Evolutionary conservation across 2,797 vertebrate species (phyloP).

Genomic region (Rhinophrynus dorsalis): DNA sequence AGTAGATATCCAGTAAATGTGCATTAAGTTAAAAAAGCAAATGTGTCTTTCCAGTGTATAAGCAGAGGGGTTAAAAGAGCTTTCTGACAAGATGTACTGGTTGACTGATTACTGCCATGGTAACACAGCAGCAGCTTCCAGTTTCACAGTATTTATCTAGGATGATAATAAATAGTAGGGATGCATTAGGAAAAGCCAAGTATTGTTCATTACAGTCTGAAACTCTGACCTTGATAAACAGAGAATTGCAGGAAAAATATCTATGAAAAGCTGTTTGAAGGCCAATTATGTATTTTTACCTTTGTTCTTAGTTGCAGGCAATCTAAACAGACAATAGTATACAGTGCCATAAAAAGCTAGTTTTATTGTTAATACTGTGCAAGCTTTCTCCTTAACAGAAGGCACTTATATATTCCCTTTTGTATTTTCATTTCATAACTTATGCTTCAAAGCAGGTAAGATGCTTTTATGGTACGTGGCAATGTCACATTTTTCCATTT

Average conservation of each 20-base stretch:
- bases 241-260: constrained; percentile 7
- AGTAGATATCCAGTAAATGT: too few species aligned
- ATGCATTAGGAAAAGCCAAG: constrained; percentile 25
- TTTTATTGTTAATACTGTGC: neutral
- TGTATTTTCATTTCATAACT: neutral
- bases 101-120: constrained; percentile 48
- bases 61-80: constrained; percentile 39
- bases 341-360: too few species aligned
- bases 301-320: too few species aligned
- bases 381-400: too few species aligned
- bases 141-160: constrained; percentile 38
- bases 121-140: constrained; percentile 41
- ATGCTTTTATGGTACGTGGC: too few species aligned
- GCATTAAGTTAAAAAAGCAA: constrained; percentile 40
- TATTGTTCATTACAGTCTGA: constrained; percentile 29
- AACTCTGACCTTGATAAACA: constrained; percentile 27
- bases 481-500: too few species aligned
- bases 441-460: too few species aligned
- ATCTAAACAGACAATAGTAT: too few species aligned
- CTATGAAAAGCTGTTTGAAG: constrained; percentile 1
- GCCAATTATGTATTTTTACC: too few species aligned
- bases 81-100: constrained; percentile 35
- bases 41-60: constrained; percentile 16
- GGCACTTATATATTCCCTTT: neutral
- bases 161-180: constrained; percentile 37